A percentile compares a stretch with the other conserved stretches of the same genome.
Conservation (phyloP, 2,113 vertebrate species). For the Telmatochromis sp. region DNA sequence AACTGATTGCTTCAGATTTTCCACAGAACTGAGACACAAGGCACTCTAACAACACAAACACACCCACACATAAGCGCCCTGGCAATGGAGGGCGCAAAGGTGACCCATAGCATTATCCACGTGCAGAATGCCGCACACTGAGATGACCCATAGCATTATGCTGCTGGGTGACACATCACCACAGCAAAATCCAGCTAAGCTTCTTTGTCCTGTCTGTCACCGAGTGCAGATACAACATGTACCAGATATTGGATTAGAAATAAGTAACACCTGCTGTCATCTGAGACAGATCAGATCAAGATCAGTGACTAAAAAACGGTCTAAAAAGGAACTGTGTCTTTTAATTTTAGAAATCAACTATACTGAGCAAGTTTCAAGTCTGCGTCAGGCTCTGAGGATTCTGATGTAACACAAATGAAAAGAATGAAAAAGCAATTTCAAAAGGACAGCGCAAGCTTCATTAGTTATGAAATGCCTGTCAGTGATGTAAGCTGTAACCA, state of each 20-base stretch:
- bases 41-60: background rate
- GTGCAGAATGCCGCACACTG: background rate
- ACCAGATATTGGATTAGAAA: constrained; percentile 35
- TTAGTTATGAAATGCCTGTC: background rate
- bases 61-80: background rate
- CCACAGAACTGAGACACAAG: background rate
- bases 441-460: background rate
- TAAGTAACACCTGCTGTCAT: background rate
- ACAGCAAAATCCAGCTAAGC: constrained; percentile 32
- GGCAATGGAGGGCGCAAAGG: background rate
- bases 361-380: background rate
- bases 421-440: background rate
- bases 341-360: background rate
- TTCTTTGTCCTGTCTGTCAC: constrained; percentile 21
- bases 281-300: background rate
- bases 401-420: background rate
- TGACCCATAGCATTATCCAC: constrained; percentile 16
- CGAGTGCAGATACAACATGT: background rate
- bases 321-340: background rate
- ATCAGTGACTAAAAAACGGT: background rate
- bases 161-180: background rate
- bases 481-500: background rate
- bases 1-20: background rate
- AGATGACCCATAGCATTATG: constrained; percentile 28
- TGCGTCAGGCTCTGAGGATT: background rate